phyloP scores from a whole-genome alignment of 2,113 vertebrate species.

The Taxidea taxus region DNA sequence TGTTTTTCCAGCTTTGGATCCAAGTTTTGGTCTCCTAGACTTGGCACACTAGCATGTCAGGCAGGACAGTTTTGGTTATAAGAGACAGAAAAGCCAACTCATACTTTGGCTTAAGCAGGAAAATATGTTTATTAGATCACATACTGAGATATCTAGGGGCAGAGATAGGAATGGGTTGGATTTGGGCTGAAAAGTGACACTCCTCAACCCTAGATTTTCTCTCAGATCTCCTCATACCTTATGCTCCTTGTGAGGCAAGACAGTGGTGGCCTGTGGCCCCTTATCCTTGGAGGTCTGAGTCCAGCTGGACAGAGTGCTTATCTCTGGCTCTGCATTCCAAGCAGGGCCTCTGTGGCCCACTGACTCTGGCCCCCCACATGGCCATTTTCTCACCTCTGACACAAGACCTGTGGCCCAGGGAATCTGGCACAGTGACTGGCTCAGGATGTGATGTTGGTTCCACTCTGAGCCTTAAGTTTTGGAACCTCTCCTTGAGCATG shows the following conservation, averaged over 20 bases:
- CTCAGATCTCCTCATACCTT: neutral
- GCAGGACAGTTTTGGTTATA: neutral
- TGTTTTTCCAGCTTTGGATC: neutral
- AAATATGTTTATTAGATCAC: neutral
- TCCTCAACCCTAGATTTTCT: rapidly evolving
- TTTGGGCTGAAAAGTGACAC: neutral
- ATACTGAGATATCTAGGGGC: neutral
- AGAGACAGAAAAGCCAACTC: neutral
- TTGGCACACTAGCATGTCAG: neutral
- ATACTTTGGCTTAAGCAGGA: neutral
- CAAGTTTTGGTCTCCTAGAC: neutral
- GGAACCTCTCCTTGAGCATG: neutral
- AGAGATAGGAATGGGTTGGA: neutral
- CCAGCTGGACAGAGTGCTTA: neutral
- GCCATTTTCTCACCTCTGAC: neutral
- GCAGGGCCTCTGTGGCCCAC: neutral
- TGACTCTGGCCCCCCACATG: neutral
- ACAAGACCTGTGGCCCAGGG: neutral
- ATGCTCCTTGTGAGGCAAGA: neutral
- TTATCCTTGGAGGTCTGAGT: neutral
- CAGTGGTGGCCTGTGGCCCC: neutral
- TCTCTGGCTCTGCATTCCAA: neutral
- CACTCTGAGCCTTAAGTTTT: neutral
- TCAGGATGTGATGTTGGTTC: no score
- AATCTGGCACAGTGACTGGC: neutral